Evolutionary conservation across 2,797 vertebrate species (phyloP).

Genomic region (Coregonus sp.): DNA sequence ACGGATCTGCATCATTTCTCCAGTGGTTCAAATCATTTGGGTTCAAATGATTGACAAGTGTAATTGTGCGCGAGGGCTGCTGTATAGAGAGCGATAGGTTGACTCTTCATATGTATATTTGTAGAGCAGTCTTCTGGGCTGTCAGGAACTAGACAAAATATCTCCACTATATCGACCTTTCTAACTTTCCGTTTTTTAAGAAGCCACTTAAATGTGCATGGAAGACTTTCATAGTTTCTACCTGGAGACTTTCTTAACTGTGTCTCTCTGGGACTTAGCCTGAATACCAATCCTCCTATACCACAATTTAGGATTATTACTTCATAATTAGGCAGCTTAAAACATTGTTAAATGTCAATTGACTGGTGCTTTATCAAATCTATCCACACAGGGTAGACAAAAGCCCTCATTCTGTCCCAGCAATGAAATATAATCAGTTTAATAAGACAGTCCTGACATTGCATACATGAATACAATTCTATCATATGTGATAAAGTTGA

Average conservation of each 20-base stretch:
- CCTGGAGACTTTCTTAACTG: constrained; percentile 19
- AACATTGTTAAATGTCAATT: constrained; percentile 34
- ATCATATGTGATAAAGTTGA: background rate
- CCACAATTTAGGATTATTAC: constrained; percentile 38
- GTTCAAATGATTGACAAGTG: constrained; percentile 79
- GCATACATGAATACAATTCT: constrained; percentile 21
- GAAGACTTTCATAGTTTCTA: constrained; percentile 28
- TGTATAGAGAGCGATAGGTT: constrained; percentile 55
- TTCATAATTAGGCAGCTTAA: constrained; percentile 44
- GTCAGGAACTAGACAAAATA: constrained; percentile 57
- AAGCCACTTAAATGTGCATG: constrained; percentile 36
- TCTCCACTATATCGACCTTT: constrained; percentile 57
- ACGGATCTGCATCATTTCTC: constrained; percentile 76
- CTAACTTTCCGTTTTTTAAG: constrained; percentile 45
- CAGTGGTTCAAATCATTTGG: constrained; percentile 72
- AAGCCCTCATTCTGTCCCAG: constrained; percentile 32
- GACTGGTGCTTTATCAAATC: constrained; percentile 46
- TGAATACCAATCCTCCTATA: constrained; percentile 11
- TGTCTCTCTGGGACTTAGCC: constrained; percentile 2
- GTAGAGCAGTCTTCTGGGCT: constrained; percentile 52
- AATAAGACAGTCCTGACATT: constrained; percentile 35
- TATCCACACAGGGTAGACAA: constrained; percentile 22
- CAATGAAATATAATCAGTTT: constrained; percentile 31
- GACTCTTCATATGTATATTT: constrained; percentile 68
- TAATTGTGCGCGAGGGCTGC: constrained; percentile 70